phyloP scores from a whole-genome alignment of 2,113 vertebrate species.

The Pitta sordida region DNA sequence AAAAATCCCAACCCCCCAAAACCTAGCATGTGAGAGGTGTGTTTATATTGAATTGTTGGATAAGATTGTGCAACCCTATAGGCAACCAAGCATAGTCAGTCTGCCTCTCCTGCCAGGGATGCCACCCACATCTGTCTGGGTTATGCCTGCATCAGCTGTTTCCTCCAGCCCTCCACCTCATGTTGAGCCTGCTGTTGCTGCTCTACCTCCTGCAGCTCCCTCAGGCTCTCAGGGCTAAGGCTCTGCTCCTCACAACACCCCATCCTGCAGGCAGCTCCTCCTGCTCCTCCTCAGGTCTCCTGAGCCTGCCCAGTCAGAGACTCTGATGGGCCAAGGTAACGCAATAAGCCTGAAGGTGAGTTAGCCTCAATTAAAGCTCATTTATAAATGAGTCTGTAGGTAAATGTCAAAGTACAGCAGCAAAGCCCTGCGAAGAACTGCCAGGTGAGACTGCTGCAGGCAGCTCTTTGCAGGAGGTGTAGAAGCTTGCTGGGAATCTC shows the following conservation, averaged over 20 bases:
- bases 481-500: not conserved
- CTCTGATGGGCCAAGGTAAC: not conserved
- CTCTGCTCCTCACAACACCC: not conserved
- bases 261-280: not conserved
- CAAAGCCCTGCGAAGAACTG: not conserved
- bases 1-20: not conserved
- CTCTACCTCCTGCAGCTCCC: not conserved
- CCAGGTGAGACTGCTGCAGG: not conserved
- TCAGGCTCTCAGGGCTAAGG: not conserved
- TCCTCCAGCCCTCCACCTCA: not conserved
- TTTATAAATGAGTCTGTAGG: not conserved
- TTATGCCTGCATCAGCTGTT: constrained; percentile 38
- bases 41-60: not conserved
- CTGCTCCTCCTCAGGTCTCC: not conserved
- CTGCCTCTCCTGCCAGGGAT: constrained; percentile 25
- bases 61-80: constrained; percentile 17
- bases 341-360: not conserved
- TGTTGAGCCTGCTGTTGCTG: constrained; percentile 13
- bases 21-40: not conserved
- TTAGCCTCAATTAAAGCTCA: not conserved
- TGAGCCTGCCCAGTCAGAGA: not conserved
- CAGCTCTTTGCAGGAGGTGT: not conserved
- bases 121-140: constrained; percentile 38
- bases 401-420: not conserved
- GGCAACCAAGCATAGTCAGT: not conserved